Percentiles rank a stretch among this genome's conserved stretches.
phyloP scores from a whole-genome alignment of 2,113 vertebrate species.

The Toxostoma redivivum region DNA sequence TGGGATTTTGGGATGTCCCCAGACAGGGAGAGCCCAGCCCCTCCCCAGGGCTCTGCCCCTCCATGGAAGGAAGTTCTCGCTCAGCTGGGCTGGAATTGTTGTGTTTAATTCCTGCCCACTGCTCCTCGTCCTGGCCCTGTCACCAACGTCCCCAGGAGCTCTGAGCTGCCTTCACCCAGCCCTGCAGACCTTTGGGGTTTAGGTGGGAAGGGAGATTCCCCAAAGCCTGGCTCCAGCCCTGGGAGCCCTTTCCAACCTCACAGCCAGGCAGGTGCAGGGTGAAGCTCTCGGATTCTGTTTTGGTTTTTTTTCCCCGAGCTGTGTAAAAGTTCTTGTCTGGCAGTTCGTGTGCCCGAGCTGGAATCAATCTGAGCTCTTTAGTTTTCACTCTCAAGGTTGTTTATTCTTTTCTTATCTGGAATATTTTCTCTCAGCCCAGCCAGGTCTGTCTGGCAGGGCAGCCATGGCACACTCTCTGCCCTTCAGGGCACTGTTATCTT shows the following conservation, averaged over 20 bases:
- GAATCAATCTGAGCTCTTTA: too few species aligned
- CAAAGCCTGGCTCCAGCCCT: background rate
- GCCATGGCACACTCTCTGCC: too few species aligned
- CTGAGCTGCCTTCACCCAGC: background rate
- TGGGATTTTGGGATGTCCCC: background rate
- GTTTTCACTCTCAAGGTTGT: too few species aligned
- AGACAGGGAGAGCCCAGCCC: background rate
- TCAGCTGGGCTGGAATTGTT: background rate
- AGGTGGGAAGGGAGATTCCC: background rate
- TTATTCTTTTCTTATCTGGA: too few species aligned
- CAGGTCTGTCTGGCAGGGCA: too few species aligned
- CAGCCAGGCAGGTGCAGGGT: background rate
- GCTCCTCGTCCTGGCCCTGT: background rate
- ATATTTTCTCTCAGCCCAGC: too few species aligned
- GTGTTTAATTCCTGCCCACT: background rate
- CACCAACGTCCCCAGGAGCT: background rate
- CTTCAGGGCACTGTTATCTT: too few species aligned
- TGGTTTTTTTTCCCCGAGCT: too few species aligned
- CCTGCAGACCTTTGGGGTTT: accelerated
- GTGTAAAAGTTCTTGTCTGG: too few species aligned
- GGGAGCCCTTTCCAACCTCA: background rate
- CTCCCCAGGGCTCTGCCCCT: background rate
- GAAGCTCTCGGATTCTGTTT: too few species aligned
- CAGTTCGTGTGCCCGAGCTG: too few species aligned
- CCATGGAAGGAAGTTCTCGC: background rate